Conservation (phyloP, 2,113 vertebrate species). For the Rhegmatorhina hoffmannsi region DNA sequence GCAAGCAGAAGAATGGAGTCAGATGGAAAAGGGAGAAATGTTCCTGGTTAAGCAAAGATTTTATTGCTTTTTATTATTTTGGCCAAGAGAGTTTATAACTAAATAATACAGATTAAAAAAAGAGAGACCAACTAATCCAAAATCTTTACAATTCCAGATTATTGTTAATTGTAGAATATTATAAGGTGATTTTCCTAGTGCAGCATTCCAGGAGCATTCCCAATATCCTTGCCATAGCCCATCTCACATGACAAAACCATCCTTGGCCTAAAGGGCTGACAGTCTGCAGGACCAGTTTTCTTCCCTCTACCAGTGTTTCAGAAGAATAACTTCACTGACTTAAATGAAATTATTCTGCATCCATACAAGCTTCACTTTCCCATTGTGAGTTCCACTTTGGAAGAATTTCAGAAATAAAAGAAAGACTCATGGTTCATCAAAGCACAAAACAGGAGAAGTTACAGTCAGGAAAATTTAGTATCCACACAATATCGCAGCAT, state of each 20-base stretch:
- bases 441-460: neutral
- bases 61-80: neutral
- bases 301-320: neutral
- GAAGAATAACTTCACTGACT: neutral
- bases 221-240: neutral
- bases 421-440: neutral
- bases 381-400: neutral
- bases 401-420: constrained; percentile 16
- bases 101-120: neutral
- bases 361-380: neutral
- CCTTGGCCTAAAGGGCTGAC: neutral
- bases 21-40: neutral
- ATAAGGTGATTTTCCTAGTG: neutral
- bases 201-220: neutral
- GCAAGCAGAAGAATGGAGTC: neutral
- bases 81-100: neutral
- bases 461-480: neutral
- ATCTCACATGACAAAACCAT: neutral
- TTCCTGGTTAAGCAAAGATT: neutral
- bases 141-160: neutral
- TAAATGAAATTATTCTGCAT: neutral
- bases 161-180: neutral
- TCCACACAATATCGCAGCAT: neutral
- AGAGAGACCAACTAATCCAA: neutral
- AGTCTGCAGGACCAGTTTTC: neutral